These are phyloP conservation scores for Oscheius sp. DNA, from an alignment of 2,888 invertebrate species.

Conservation along the genomic window DNA sequence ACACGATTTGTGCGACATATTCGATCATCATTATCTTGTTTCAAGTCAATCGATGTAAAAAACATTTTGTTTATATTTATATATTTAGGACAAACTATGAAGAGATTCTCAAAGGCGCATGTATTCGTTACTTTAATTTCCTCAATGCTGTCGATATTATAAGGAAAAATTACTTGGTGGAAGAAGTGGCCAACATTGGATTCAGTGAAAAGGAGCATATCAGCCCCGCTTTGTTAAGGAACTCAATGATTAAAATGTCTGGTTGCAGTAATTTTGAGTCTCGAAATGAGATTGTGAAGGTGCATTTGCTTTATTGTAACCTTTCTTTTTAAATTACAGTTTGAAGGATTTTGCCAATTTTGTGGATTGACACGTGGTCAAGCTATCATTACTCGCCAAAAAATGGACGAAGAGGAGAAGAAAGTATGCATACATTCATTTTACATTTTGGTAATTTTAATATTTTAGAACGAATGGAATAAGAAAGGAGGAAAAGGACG, in stretches of 20 bases:
- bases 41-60: background rate
- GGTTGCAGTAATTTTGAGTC: background rate
- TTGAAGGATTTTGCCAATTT: background rate
- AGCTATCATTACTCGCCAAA: background rate
- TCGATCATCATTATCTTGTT: background rate
- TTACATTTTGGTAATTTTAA: no score
- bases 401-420: background rate
- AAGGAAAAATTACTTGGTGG: background rate
- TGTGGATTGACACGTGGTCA: background rate
- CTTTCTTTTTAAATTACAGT: background rate
- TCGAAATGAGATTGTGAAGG: background rate
- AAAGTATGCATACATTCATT: background rate
- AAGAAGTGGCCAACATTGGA: background rate
- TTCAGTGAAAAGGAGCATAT: background rate
- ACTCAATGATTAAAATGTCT: background rate
- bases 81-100: background rate
- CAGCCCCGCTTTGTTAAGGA: background rate
- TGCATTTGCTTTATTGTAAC: background rate
- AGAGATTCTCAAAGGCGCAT: background rate
- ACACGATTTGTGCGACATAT: background rate
- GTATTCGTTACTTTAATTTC: background rate
- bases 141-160: background rate
- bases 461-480: background rate
- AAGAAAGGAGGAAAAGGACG: background rate
- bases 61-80: background rate